A percentile compares a stretch with the other conserved stretches of the same genome.
Evolutionary conservation across 1,140 invertebrate genomes (phyloP).

Genomic region (Cydia splendana): DNA sequence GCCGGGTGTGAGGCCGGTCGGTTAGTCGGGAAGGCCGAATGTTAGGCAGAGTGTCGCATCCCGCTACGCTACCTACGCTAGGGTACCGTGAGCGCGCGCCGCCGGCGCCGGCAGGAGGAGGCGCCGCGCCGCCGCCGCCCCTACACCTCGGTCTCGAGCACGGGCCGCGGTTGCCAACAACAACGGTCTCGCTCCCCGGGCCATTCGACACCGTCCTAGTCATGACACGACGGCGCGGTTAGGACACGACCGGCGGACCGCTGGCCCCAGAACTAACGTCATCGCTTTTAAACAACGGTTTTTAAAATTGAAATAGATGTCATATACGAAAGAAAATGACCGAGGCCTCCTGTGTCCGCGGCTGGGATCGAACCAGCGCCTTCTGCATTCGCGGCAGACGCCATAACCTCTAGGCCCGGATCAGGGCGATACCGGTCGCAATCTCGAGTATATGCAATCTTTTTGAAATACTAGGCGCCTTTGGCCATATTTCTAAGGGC

Average conservation of each 20-base stretch:
- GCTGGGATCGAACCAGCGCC: too few relatives aligned
- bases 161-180: constrained; percentile 76
- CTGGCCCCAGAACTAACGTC: not conserved
- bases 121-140: constrained; percentile 68
- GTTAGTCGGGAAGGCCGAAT: too few relatives aligned
- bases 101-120: constrained; percentile 56
- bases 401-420: too few relatives aligned
- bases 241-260: not conserved
- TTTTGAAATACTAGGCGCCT: too few relatives aligned
- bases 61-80: constrained; percentile 38
- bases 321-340: too few relatives aligned
- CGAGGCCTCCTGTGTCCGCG: too few relatives aligned
- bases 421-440: too few relatives aligned
- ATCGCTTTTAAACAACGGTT: constrained; percentile 31
- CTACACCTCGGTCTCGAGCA: constrained; percentile 80
- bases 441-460: too few relatives aligned
- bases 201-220: constrained; percentile 76
- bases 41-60: constrained; percentile 36
- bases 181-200: constrained; percentile 70
- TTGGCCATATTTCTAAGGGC: too few relatives aligned
- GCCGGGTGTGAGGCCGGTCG: constrained; percentile 38
- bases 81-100: constrained; percentile 72
- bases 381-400: too few relatives aligned
- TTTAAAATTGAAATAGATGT: not conserved
- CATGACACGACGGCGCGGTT: constrained; percentile 36